Conservation (phyloP, 2,888 invertebrate genomes). For the Entomobrya multifasciata region DNA sequence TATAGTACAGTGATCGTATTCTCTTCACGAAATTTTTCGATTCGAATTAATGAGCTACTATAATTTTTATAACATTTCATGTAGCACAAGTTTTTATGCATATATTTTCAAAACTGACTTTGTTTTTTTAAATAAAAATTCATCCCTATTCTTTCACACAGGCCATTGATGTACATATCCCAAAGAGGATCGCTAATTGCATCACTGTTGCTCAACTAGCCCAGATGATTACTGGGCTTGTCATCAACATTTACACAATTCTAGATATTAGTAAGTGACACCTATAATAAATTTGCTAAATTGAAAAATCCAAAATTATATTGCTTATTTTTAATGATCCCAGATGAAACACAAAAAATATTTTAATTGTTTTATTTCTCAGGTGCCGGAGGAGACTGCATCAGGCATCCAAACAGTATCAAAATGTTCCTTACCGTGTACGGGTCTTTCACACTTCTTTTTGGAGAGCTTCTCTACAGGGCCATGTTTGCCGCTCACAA, state of each 20-base stretch:
- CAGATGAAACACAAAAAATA: neutral
- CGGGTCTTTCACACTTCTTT: slow-evolving; percentile 67
- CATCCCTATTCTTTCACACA: too few species aligned
- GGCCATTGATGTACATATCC: slow-evolving; percentile 92
- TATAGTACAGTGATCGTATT: too few species aligned
- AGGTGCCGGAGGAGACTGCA: slow-evolving; percentile 59
- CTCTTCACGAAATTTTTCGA: too few species aligned
- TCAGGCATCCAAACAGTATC: slow-evolving; percentile 63
- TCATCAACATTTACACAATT: slow-evolving; percentile 93
- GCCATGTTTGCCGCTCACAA: slow-evolving; percentile 44
- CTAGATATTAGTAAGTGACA: slow-evolving; percentile 82
- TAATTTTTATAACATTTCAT: too few species aligned
- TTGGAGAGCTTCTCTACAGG: slow-evolving; percentile 61
- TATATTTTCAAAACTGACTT: too few species aligned
- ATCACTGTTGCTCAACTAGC: slow-evolving; percentile 95
- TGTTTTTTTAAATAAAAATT: neutral
- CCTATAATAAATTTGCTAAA: too few species aligned
- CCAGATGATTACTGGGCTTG: slow-evolving; percentile 96
- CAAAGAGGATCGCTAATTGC: slow-evolving; percentile 91
- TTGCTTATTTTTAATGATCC: too few species aligned
- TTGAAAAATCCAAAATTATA: too few species aligned
- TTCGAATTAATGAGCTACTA: too few species aligned
- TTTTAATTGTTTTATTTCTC: neutral
- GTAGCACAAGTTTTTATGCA: too few species aligned
- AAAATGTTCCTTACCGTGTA: slow-evolving; percentile 56